Conservation (phyloP, 30 jellyfish, hydroid and myxozoan species). For the Catostylus mosaicus region DNA sequence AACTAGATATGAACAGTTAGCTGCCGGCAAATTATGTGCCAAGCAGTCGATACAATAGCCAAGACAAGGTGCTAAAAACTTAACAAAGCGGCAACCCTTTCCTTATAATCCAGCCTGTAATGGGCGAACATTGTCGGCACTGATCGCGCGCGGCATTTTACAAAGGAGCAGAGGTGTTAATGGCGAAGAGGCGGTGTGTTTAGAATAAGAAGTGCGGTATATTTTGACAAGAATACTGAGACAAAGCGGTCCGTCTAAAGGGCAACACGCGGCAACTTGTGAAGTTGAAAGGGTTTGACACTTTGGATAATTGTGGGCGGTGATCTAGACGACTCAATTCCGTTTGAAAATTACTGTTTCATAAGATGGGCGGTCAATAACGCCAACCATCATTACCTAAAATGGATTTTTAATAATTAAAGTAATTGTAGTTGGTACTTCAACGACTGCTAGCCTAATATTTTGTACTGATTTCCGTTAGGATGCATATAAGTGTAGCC, state of each 20-base stretch:
- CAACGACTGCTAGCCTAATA: background rate
- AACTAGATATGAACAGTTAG: background rate
- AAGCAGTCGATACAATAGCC: background rate
- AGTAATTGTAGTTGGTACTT: too few species aligned
- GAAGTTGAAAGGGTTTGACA: constrained; percentile 27
- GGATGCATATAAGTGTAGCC: background rate
- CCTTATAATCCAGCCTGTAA: constrained; percentile 12
- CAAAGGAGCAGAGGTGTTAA: constrained; percentile 59
- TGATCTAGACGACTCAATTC: background rate
- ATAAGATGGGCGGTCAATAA: background rate
- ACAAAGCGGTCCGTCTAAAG: background rate
- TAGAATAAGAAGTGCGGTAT: constrained; percentile 15
- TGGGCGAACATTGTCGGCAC: constrained; percentile 7
- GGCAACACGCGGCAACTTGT: constrained; percentile 21
- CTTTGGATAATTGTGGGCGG: constrained; percentile 37
- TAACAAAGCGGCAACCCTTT: constrained; percentile 51
- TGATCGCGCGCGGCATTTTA: background rate
- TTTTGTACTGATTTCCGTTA: background rate
- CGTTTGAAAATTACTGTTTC: background rate
- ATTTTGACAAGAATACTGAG: background rate
- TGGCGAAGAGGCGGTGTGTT: constrained; percentile 29
- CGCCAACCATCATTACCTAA: background rate
- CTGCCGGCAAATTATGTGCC: constrained; percentile 9
- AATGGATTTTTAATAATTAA: background rate
- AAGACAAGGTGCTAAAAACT: constrained; percentile 12